Base-by-base conservation (phyloP, 2,888 invertebrate genomes). In the Lepidocyrtoides sp. region DNA sequence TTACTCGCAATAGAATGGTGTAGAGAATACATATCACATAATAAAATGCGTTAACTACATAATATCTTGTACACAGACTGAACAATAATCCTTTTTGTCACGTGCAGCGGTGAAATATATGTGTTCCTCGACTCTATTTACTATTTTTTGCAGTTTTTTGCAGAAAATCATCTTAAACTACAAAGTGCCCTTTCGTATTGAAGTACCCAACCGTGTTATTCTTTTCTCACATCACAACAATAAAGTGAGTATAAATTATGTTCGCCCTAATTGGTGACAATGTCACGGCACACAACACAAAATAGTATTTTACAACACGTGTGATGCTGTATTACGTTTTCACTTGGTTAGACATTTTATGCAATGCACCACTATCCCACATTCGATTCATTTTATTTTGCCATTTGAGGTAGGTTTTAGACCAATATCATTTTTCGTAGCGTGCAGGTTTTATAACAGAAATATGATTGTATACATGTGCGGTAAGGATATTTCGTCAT, bases 181-280 rank as follows among this genome's bases (percentile, higher is more conserved):
- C 5, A 23, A 57, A 23, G 5, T 57, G 5, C 57, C 23, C 20
- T 48, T 48, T 57, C 8, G 23, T 2, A 57, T 2, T 7, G 57
- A 1, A 12, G 4, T n/a, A 2, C 5, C 10, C 48, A 48, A 48
- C n/a, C 54, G 17, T 54, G 5, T 54, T 17, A 20, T 36, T 36
- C 7, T 7, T 36, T 36, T 66, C 7, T 23, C 60, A 23, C 36
- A 69, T 60, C 17, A 60, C 60, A 23, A 7, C 26, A 75, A 57
- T 32, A 8, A 32, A 63, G 41, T n/a, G n/a, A n/a, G n/a, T 60
- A 36, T 82, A 82, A 82, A 82, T 82, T 82, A 23, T 63, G 41
- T 82, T 41, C 41, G 44, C 82, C 44, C 44, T 82, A 44, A 82
- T 82, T 63, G 63, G 32, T 44, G 77, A 51, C 51, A 77, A 77